These are phyloP conservation scores for Dermolepida albohirtum DNA, from an alignment of 2,888 invertebrate genomes.

Conservation along the genomic window DNA sequence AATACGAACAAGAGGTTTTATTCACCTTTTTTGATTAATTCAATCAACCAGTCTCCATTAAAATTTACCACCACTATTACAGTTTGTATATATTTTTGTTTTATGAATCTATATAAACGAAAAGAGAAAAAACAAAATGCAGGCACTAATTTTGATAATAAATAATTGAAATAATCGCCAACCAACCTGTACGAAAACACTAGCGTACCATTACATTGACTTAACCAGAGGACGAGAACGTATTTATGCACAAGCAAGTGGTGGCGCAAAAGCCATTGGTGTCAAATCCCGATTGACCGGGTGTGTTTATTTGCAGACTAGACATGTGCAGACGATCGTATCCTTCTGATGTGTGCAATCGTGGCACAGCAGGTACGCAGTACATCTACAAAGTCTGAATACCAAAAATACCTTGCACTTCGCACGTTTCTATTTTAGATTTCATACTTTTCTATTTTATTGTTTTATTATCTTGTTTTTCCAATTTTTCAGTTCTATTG, in stretches of 20 bases:
- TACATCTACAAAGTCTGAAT: slow-evolving; percentile 21
- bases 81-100: no score
- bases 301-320: slow-evolving; percentile 82
- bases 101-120: no score
- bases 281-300: slow-evolving; percentile 53
- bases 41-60: no score
- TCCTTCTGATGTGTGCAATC: slow-evolving; percentile 95
- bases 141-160: no score
- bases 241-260: slow-evolving; percentile 31
- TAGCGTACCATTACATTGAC: slow-evolving; percentile 20
- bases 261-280: slow-evolving; percentile 20
- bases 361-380: slow-evolving; percentile 95
- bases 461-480: slow-evolving; percentile 32
- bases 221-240: slow-evolving; percentile 11
- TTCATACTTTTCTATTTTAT: slow-evolving; percentile 36
- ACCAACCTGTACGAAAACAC: slow-evolving; percentile 5
- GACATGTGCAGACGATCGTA: slow-evolving; percentile 98
- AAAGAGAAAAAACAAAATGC: no score
- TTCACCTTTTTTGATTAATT: no score
- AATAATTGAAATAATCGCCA: no score
- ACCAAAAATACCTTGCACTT: slow-evolving; percentile 37
- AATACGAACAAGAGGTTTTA: no score
- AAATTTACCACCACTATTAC: no score
- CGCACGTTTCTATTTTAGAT: slow-evolving; percentile 40
- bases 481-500: slow-evolving; percentile 11